Percentiles rank a stretch among this genome's conserved stretches.
Conservation (phyloP, 2,113 vertebrate species). For the Oophaga pumilio region DNA sequence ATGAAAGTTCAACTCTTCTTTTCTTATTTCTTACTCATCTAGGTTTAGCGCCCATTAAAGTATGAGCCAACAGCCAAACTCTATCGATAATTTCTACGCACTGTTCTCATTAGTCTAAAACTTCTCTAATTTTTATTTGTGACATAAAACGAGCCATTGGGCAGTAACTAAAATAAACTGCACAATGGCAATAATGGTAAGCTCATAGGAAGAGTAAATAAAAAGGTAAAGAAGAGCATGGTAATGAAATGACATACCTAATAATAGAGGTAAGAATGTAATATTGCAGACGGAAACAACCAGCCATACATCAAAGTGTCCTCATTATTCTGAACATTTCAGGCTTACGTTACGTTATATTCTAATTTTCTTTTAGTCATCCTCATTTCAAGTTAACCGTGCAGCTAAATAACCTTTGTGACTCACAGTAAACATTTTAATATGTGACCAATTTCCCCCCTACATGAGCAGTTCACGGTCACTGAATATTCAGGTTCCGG, state of each 20-base stretch:
- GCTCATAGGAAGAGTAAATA: neutral
- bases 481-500: neutral
- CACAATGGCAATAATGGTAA: neutral
- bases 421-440: neutral
- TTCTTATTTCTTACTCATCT: neutral
- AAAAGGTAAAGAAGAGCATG: neutral
- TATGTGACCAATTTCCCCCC: neutral
- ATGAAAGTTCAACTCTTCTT: neutral
- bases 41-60: no score
- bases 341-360: neutral
- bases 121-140: neutral
- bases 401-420: neutral
- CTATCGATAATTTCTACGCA: no score
- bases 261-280: no score
- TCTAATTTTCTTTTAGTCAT: neutral
- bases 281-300: no score
- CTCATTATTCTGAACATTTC: neutral
- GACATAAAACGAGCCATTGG: neutral
- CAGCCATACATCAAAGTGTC: neutral
- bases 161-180: no score
- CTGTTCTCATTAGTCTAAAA: neutral
- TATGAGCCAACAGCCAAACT: no score
- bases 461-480: neutral
- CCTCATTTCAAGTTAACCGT: no score
- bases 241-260: neutral